A percentile compares a stretch with the other conserved stretches of the same genome.
phyloP scores from a whole-genome alignment of 2,888 invertebrate species.

The Noctuana brunneofusca region DNA sequence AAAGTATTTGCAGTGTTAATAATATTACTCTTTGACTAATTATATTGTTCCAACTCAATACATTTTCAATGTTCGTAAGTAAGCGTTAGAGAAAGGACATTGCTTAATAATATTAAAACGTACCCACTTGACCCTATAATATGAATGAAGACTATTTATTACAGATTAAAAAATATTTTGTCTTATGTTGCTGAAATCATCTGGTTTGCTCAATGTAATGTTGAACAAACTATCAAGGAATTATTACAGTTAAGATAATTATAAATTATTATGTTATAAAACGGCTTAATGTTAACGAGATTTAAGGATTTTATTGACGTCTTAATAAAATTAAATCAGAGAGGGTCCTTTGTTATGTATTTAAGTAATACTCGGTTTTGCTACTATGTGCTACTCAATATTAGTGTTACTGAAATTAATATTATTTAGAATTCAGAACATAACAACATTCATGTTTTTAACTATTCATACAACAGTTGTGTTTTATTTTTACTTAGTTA shows the following conservation, averaged over 20 bases:
- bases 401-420: not conserved
- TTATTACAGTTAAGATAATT: not conserved
- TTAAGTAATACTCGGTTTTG: conserved; percentile 20
- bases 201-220: not conserved
- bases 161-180: not conserved
- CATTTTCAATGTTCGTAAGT: conserved; percentile 23
- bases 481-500: too few species aligned
- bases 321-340: not conserved
- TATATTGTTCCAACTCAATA: conserved; percentile 22
- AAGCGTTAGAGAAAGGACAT: conserved; percentile 8
- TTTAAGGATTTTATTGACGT: not conserved
- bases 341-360: conserved; percentile 7
- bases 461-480: too few species aligned
- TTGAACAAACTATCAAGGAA: not conserved
- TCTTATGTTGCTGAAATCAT: not conserved
- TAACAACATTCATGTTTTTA: not conserved
- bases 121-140: not conserved
- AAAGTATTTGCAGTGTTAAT: too few species aligned
- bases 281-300: not conserved
- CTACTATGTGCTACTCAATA: conserved; percentile 18
- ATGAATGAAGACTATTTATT: not conserved
- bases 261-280: not conserved
- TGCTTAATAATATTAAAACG: not conserved
- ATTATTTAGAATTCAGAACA: too few species aligned
- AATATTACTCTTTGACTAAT: not conserved